phyloP scores from a whole-genome alignment of 1,140 invertebrate species.

The Magallana ariakensis region DNA sequence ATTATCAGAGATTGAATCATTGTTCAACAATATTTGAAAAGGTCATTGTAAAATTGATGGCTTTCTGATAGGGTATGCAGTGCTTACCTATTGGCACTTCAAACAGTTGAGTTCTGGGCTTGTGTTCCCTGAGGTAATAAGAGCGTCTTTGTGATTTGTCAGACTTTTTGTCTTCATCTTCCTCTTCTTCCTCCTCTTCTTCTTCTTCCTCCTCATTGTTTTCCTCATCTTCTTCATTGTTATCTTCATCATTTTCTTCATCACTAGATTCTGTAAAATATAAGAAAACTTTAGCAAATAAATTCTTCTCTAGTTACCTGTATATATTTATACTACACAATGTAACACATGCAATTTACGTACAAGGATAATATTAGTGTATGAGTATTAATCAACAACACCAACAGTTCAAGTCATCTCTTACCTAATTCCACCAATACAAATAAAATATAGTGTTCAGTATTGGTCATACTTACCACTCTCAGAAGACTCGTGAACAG shows the following conservation, averaged over 20 bases:
- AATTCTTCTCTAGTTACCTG: background rate
- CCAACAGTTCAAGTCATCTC: too few species aligned
- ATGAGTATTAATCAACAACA: too few species aligned
- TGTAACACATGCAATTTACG: conserved; percentile 35
- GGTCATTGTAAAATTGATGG: too few species aligned
- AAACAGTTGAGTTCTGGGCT: conserved; percentile 74
- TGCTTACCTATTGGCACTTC: conserved; percentile 48
- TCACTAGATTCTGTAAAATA: conserved; percentile 51
- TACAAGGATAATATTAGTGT: conserved; percentile 41
- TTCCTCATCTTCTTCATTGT: conserved; percentile 50
- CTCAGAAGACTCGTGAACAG: conserved; percentile 59
- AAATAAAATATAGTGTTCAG: too few species aligned
- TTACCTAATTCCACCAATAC: too few species aligned
- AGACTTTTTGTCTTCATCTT: conserved; percentile 72
- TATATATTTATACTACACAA: background rate
- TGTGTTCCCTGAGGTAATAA: conserved; percentile 77
- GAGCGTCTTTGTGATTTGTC: conserved; percentile 70
- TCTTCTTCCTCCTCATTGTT: conserved; percentile 59
- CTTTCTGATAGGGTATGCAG: too few species aligned
- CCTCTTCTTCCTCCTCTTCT: conserved; percentile 64
- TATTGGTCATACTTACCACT: conserved; percentile 46
- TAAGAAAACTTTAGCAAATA: background rate
- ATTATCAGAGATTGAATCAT: too few species aligned
- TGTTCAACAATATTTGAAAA: too few species aligned
- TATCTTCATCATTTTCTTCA: conserved; percentile 56